A percentile compares a stretch with the other conserved stretches of the same genome.
These are phyloP conservation scores for Ramphastos sulfuratus DNA, from an alignment of 2,113 vertebrate species.

Conservation along the genomic window DNA sequence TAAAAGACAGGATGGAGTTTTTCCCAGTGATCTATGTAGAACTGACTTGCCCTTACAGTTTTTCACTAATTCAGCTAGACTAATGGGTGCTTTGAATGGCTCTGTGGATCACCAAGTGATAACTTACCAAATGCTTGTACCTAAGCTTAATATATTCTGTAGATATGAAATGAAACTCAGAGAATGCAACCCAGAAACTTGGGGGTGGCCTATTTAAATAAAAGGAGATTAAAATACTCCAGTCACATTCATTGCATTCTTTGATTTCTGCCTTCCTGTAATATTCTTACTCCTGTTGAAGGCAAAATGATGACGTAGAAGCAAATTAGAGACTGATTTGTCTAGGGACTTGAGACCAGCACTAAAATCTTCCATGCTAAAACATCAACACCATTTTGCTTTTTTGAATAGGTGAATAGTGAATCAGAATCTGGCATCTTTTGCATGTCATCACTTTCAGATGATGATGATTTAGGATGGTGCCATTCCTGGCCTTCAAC, in stretches of 20 bases:
- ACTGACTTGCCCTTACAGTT: neutral
- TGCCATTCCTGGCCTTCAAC: constrained; percentile 97
- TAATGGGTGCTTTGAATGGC: neutral
- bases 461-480: constrained; percentile 98
- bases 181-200: neutral
- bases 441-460: constrained; percentile 95
- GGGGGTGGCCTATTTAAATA: neutral
- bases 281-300: neutral
- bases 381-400: neutral
- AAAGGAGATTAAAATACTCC: neutral
- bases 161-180: neutral
- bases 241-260: neutral
- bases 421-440: constrained; percentile 97
- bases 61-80: neutral
- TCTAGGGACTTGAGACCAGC: neutral
- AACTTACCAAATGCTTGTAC: neutral
- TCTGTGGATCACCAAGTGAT: neutral
- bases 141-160: neutral
- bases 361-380: neutral
- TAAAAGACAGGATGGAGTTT: neutral
- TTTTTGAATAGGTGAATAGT: constrained; percentile 84
- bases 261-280: neutral
- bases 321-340: neutral
- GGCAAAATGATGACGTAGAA: neutral
- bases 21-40: neutral